A percentile compares a stretch with the other conserved stretches of the same genome.
Evolutionary conservation across 2,797 vertebrate species (phyloP).

Genomic region (Salmo trutta): DNA sequence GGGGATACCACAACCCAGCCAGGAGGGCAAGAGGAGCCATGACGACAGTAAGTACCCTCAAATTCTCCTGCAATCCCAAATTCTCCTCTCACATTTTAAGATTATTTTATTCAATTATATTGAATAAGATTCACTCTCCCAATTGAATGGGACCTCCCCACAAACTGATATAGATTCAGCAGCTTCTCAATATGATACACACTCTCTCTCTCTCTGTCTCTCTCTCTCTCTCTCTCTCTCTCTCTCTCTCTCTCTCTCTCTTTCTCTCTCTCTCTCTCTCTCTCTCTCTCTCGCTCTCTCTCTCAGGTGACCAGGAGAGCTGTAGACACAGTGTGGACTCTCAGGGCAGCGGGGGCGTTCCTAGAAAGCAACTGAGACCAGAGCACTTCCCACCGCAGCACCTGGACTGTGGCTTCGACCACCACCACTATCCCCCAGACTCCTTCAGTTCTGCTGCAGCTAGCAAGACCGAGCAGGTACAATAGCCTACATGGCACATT

Average conservation of each 20-base stretch:
- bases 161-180: neutral
- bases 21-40: constrained; percentile 86
- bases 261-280: neutral
- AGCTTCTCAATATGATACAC: no score
- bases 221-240: neutral
- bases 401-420: constrained; percentile 86
- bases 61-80: neutral
- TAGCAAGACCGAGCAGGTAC: constrained; percentile 88
- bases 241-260: neutral
- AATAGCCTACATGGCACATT: neutral
- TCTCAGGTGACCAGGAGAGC: constrained; percentile 87
- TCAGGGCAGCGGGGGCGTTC: constrained; percentile 78
- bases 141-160: neutral
- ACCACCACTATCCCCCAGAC: constrained; percentile 82
- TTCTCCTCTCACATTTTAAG: neutral
- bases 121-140: neutral
- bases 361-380: constrained; percentile 84
- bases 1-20: constrained; percentile 81
- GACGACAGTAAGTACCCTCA: constrained; percentile 83
- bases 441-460: constrained; percentile 73
- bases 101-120: neutral
- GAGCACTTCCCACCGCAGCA: constrained; percentile 84
- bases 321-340: constrained; percentile 88
- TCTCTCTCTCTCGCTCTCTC: no score
- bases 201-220: no score